Evolutionary conservation across 2,888 invertebrate species (phyloP), one percentile per base, ranked within the genome.

Genomic region (Drosophila limbata): DNA sequence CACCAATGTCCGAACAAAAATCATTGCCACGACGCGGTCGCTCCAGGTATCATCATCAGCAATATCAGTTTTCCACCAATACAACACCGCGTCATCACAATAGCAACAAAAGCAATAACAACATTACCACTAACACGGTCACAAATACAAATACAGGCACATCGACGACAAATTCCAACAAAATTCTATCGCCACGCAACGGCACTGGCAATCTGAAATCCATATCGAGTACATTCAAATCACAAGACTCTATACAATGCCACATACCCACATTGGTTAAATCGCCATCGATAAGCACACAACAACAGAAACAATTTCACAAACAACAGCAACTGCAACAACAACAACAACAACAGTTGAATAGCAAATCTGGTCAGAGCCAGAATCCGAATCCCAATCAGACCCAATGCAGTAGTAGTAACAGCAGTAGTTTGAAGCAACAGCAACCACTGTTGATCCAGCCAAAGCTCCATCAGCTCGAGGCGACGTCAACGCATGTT

Each of bases 1-100:
- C 95, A 84, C 95, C 95, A 90, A 95, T 95, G 95, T 95, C 95
- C 90, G 96, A 95, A 92, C 95, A 95, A 93, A 95, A 95, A 92
- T 95, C 95, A 84, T 93, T 95, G 90, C 95, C 95, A 83, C 94
- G 95, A 91, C 94, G 95, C 92, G 95, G 94, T 92, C 94, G 95
- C 92, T 94, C 95, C 93, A 95, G 95, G 95, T 95, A 94, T 93
- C 93, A 93, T 91, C 91, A 91, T 89, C 92, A 93, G 91, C 92
- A 93, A 91, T 92, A 92, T 91, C 92, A 93, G 91, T 92, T 92
- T 92, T 92, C 92, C 91, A 92, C 93, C 91, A 93, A 93, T 92
- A 93, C 93, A 91, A 93, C 93, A 93, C 92, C 93, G 91, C 92
- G 93, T 92, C 92, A 93, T 92, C 87, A 93, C 93, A 92, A 91